Percentiles rank a stretch among this genome's conserved stretches.
phyloP scores from a whole-genome alignment of 2,888 invertebrate species.

The Eretmocerus hayati region DNA sequence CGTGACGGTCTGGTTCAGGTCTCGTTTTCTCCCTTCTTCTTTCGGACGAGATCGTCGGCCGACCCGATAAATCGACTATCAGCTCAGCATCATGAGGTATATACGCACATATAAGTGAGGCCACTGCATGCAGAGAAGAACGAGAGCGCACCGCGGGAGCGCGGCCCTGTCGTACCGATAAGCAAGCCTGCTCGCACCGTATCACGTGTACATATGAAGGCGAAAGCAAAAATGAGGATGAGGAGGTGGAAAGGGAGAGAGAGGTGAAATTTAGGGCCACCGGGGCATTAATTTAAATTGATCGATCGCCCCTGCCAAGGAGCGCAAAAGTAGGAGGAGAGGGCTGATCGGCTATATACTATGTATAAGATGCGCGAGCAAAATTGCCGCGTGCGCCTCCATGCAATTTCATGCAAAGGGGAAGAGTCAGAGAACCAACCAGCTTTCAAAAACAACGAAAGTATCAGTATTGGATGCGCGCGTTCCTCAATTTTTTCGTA shows the following conservation, averaged over 20 bases:
- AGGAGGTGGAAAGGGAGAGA: not conserved
- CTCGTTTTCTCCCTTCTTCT: not conserved
- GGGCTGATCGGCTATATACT: conserved; percentile 2
- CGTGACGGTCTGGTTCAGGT: too few species aligned
- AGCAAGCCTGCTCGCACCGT: too few species aligned
- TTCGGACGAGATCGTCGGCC: not conserved
- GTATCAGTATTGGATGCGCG: too few species aligned
- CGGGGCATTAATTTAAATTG: conserved; percentile 26
- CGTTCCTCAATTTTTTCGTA: too few species aligned
- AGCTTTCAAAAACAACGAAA: too few species aligned
- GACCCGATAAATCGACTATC: conserved; percentile 17
- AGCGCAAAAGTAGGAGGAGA: not conserved
- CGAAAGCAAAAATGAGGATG: too few species aligned
- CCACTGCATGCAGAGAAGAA: not conserved
- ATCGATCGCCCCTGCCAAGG: conserved; percentile 22
- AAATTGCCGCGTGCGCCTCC: conserved; percentile 1
- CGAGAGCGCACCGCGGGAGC: conserved; percentile 20
- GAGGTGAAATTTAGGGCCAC: conserved; percentile 22
- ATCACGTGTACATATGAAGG: too few species aligned
- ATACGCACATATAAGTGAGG: too few species aligned
- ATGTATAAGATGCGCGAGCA: too few species aligned
- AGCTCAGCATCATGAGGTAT: too few species aligned
- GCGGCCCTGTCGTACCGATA: conserved; percentile 20
- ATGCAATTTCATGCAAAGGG: conserved; percentile 12
- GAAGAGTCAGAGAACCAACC: too few species aligned